phyloP scores from a whole-genome alignment of 2,888 invertebrate species.

The Phyllotreta cruciferae region DNA sequence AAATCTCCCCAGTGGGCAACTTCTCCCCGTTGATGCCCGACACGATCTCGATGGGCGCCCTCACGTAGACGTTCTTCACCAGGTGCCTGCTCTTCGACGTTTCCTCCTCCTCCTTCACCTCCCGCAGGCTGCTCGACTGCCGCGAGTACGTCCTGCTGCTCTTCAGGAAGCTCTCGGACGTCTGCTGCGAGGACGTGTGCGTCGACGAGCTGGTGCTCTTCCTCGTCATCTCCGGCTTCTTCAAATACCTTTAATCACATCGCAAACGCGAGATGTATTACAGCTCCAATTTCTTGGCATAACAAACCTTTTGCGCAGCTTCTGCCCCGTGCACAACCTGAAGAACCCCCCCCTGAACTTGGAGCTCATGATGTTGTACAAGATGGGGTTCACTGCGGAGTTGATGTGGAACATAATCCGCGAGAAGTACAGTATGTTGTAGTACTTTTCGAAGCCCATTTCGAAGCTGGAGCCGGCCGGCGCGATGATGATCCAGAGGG shows the following conservation, averaged over 20 bases:
- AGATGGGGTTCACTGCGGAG: constrained; percentile 89
- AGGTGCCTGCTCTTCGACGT: constrained; percentile 32
- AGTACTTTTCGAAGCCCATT: constrained; percentile 80
- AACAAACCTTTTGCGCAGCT: constrained; percentile 49
- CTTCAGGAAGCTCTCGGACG: constrained; percentile 70
- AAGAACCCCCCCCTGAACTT: constrained; percentile 87
- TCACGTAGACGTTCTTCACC: constrained; percentile 51
- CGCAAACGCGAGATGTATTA: not conserved
- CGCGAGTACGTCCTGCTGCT: constrained; percentile 61
- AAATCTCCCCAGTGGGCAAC: constrained; percentile 53
- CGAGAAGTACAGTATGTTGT: constrained; percentile 83
- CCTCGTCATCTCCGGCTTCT: constrained; percentile 64
- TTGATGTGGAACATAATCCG: constrained; percentile 89
- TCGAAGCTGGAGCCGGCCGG: constrained; percentile 68
- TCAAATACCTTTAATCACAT: constrained; percentile 47
- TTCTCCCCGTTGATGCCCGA: constrained; percentile 48
- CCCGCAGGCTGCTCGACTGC: constrained; percentile 52
- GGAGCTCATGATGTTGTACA: constrained; percentile 91
- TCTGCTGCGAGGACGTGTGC: constrained; percentile 69
- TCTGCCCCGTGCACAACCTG: constrained; percentile 65
- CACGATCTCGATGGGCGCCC: constrained; percentile 50
- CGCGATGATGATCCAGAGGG: constrained; percentile 84
- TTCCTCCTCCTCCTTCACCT: constrained; percentile 44
- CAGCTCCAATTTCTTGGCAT: too few species aligned
- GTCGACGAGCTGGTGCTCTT: constrained; percentile 69